A percentile compares a stretch with the other conserved stretches of the same genome.
These are phyloP conservation scores for Noctua fimbriata DNA, from an alignment of 2,888 invertebrate genomes.

Conservation along the genomic window DNA sequence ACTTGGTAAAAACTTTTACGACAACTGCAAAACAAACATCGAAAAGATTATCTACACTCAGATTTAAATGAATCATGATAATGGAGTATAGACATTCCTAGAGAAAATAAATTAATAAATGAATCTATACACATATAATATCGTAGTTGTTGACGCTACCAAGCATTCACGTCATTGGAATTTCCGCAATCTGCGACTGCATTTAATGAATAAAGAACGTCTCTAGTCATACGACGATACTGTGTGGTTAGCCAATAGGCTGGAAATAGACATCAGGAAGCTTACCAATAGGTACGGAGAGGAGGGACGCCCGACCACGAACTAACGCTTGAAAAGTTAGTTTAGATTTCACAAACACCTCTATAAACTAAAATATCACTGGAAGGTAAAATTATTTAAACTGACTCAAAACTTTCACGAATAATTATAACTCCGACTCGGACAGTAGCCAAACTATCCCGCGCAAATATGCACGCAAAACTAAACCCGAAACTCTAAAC, in stretches of 20 bases:
- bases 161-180: conserved; percentile 65
- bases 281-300: conserved; percentile 44
- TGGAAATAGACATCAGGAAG: conserved; percentile 59
- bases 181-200: conserved; percentile 76
- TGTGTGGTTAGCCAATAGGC: conserved; percentile 57
- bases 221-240: conserved; percentile 56
- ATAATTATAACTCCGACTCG: conserved; percentile 62
- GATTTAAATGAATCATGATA: neutral
- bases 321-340: conserved; percentile 8
- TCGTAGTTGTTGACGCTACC: conserved; percentile 30
- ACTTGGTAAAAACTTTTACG: neutral
- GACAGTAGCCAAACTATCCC: conserved; percentile 71
- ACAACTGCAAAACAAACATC: neutral
- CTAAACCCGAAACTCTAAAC: conserved; percentile 78
- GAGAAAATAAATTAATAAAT: neutral
- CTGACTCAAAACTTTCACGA: conserved; percentile 54
- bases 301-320: conserved; percentile 14
- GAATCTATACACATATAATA: conserved; percentile 2
- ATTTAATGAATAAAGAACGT: conserved; percentile 77
- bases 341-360: conserved; percentile 23
- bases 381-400: conserved; percentile 51
- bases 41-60: neutral
- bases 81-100: neutral
- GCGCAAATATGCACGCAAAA: conserved; percentile 77
- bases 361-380: conserved; percentile 26